Conservation (phyloP, 2,113 vertebrate species). For the Vicugna pacos region DNA sequence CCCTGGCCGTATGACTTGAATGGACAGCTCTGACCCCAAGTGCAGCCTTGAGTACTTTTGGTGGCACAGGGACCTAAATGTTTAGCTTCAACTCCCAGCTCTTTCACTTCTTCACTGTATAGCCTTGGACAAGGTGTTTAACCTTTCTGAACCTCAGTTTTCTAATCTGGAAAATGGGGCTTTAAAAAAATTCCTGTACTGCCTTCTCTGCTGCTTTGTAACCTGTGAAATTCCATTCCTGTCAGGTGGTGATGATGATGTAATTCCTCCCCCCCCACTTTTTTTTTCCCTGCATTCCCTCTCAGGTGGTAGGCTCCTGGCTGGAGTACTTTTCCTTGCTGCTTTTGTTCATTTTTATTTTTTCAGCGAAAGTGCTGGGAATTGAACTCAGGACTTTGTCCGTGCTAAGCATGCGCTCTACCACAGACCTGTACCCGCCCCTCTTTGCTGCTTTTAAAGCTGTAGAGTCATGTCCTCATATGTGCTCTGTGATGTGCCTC, state of each 20-base stretch:
- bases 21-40: background rate
- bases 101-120: background rate
- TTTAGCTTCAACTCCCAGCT: background rate
- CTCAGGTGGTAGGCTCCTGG: background rate
- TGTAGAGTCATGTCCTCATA: rapidly evolving
- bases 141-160: background rate
- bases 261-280: background rate
- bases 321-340: background rate
- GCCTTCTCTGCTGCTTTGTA: background rate
- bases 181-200: background rate
- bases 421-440: too few species aligned
- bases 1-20: rapidly evolving
- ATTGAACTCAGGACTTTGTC: too few species aligned
- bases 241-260: background rate
- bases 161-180: background rate
- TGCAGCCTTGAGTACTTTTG: background rate
- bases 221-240: background rate
- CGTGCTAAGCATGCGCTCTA: too few species aligned
- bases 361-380: too few species aligned
- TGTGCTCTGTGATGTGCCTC: background rate
- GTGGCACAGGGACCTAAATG: background rate
- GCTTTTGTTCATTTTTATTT: background rate
- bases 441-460: background rate
- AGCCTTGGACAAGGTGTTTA: background rate
- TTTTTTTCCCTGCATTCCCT: background rate